Evolutionary conservation across 2,797 vertebrate genomes (phyloP), one percentile per base, ranked within the genome.

Genomic region (Chaunax sp.): DNA sequence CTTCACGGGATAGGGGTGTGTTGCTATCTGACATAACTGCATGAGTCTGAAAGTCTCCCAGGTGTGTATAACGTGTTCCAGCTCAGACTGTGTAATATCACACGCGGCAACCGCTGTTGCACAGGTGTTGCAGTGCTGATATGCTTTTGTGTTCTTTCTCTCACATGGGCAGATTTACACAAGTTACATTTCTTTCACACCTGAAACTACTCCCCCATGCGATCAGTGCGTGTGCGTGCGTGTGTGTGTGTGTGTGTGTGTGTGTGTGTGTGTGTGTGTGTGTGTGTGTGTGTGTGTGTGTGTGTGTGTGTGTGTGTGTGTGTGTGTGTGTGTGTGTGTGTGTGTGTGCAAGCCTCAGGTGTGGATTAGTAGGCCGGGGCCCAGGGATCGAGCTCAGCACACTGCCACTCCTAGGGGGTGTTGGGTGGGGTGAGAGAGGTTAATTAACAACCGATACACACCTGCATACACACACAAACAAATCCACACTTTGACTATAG

Each of bases 391-490:
- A 75, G 78, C 85, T 89, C 81, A 84, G 77, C 85, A 75, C 75
- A 74, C 57, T 69, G 53, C 28, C 55, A 49, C 81, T 90, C 85
- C 81, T 65, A 77, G 65, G 81, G 82, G 84, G 76, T 19, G 45
- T 13, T 69, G 55, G 81, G 53, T 56, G 78, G 50, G 90, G 90
- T 89, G 82, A 89, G 22, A 53, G 80, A 81, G 92, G 90, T 92
- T 93, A 93, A 93, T 93, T 92, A 92, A 92, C 80, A 87, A 76
- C 59, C 75, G 72, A 71, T 69, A 78, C 86, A 73, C 72, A 67
- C 65, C 26, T 59, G 75, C 77, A 73, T 56, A 55, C 71, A 77
- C 64, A 51, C 35, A 66, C 63, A 55, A 58, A 64, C 51, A 13
- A 64, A 57, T 38, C 50, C 53, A 67, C 81, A 72, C 35, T 13